Evolutionary conservation across 2,113 vertebrate species (phyloP), one percentile per base, ranked within the genome.

Genomic region (Lontra canadensis): DNA sequence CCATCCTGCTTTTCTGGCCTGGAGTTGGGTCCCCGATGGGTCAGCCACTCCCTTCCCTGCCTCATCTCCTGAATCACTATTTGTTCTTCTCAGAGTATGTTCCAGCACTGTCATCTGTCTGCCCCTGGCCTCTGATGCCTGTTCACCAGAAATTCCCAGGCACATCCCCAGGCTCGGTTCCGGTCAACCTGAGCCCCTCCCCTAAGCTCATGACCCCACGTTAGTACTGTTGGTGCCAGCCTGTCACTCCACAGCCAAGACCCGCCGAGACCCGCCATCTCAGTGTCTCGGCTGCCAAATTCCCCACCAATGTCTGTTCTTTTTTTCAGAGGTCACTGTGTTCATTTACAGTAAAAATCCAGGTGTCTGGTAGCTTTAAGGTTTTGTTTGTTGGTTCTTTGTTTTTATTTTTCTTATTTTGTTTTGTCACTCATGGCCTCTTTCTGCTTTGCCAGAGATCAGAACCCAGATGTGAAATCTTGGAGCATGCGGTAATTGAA

Each of bases 211-310:
- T 0, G 4, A 44, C 26, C 34, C 59, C 26, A 23, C 39, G 7
- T 65, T 2, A 42, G 42, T 55, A 59, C 31, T 79, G 44, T 42
- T 4, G 29, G 11, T 61, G 36, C 55, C 47, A 1, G 31, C 10
- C 47, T 11, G 2, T n/a, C 73, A 74, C 14, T 42, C 23, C 39
- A 52, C 0, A 20, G 78, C 31, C 42, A 73, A 80, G 92, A 55
- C 61, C 44, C 17, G 0, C 34, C 3, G 0, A 4, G 82, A 88
- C 63, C 65, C 1, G 0, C 15, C 31, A 1, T 1, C 17, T 13
- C 34, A 6, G 44, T 39, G 3, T 76, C 83, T 88, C 47, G 8
- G 59, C 17, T 29, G 55, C 15, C 47, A 55, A 36, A 59, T 57
- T 74, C 15, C n/a, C 23, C 90, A 69, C 34, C 7, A 0, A 12